Percentiles rank a stretch among this genome's conserved stretches.
phyloP scores from a whole-genome alignment of 2,888 invertebrate genomes.

The Rotaria sp. region DNA sequence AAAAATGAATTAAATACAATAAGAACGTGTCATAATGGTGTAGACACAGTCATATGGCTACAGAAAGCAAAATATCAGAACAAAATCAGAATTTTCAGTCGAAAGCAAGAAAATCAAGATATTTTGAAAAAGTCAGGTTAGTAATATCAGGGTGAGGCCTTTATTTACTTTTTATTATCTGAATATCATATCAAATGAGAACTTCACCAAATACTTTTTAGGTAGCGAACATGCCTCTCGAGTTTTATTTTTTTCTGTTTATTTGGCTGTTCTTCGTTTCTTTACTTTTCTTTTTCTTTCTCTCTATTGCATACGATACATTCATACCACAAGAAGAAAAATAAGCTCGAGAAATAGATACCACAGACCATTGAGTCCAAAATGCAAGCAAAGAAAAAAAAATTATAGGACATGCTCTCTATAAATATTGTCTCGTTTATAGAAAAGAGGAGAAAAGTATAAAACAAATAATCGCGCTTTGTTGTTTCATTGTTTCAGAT shows the following conservation, averaged over 20 bases:
- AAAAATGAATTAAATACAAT: too few species aligned
- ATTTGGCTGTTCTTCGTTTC: neutral
- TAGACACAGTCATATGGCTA: too few species aligned
- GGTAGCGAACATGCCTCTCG: neutral
- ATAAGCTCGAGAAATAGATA: neutral
- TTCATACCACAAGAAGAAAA: neutral
- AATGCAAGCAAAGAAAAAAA: neutral
- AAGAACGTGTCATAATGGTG: too few species aligned
- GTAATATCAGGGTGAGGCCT: too few species aligned
- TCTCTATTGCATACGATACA: neutral
- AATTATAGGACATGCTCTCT: neutral
- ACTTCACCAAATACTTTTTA: neutral
- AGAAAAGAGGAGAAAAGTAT: too few species aligned
- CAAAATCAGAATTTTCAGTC: too few species aligned
- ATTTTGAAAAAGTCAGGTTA: too few species aligned
- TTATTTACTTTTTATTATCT: neutral
- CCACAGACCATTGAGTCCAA: neutral
- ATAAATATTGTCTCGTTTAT: neutral
- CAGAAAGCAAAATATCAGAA: too few species aligned
- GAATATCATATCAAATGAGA: neutral
- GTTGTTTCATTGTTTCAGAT: neutral
- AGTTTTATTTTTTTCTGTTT: neutral
- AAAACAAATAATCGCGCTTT: too few species aligned
- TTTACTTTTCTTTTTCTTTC: neutral
- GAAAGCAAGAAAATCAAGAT: too few species aligned